These are phyloP conservation scores for Pimpla rufipes DNA, from an alignment of 2,888 invertebrate species.

Conservation along the genomic window DNA sequence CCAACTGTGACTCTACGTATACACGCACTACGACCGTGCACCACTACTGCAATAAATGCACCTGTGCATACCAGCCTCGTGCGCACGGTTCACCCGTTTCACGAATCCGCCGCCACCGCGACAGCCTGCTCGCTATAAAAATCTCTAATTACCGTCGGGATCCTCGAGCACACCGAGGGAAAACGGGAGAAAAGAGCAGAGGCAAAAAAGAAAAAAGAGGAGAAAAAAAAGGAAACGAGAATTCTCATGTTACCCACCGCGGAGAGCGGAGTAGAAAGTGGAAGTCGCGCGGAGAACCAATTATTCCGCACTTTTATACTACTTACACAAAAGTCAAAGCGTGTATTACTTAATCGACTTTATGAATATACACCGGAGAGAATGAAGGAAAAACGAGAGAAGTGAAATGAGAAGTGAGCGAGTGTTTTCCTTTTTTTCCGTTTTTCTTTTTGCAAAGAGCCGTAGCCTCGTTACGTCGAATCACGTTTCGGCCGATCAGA, in stretches of 20 bases:
- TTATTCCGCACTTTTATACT: slow-evolving; percentile 39
- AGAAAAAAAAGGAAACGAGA: slow-evolving; percentile 23
- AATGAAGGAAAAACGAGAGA: slow-evolving; percentile 23
- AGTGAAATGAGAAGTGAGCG: neutral
- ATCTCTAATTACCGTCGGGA: slow-evolving; percentile 66
- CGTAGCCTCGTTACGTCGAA: slow-evolving; percentile 43
- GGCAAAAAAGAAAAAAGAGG: slow-evolving; percentile 21
- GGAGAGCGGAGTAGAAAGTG: slow-evolving; percentile 26
- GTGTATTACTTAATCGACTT: slow-evolving; percentile 52
- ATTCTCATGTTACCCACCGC: neutral
- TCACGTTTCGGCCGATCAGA: slow-evolving; percentile 56
- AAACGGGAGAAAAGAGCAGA: slow-evolving; percentile 33
- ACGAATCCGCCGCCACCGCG: slow-evolving; percentile 19
- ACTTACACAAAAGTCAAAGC: slow-evolving; percentile 40
- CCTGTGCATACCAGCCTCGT: neutral
- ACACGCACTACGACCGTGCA: neutral
- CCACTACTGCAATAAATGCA: neutral
- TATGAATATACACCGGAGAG: slow-evolving; percentile 15
- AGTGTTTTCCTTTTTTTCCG: neutral
- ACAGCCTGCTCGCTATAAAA: slow-evolving; percentile 60
- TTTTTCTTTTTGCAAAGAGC: slow-evolving; percentile 33
- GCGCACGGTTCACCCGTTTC: slow-evolving; percentile 19
- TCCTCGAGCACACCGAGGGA: slow-evolving; percentile 44
- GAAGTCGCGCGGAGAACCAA: slow-evolving; percentile 37
- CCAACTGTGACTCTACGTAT: slow-evolving; percentile 2